These are phyloP conservation scores for Xyliphius kryptos DNA, from an alignment of 2,113 vertebrate genomes.

Conservation along the genomic window DNA sequence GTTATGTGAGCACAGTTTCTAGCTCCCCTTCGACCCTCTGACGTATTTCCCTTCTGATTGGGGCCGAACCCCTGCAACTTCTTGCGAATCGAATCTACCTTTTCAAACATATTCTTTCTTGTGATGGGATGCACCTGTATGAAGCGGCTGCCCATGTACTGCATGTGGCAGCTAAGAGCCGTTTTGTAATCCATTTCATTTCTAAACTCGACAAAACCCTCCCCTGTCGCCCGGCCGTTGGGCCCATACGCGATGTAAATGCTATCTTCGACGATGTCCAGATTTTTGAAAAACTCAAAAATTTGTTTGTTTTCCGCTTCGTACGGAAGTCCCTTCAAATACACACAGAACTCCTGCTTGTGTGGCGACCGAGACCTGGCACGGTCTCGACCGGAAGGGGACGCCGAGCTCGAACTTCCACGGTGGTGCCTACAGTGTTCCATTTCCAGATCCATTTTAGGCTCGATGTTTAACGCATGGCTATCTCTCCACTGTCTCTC, in stretches of 20 bases:
- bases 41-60: constrained; percentile 76
- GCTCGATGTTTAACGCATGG: constrained; percentile 58
- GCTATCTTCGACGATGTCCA: constrained; percentile 90
- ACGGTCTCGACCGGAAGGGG: constrained; percentile 72
- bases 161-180: constrained; percentile 91
- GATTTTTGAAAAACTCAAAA: constrained; percentile 95
- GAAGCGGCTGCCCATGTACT: constrained; percentile 95
- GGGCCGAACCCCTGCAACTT: constrained; percentile 75
- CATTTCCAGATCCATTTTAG: constrained; percentile 57
- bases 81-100: constrained; percentile 88
- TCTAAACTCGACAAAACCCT: constrained; percentile 94
- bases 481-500: constrained; percentile 90
- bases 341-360: constrained; percentile 87
- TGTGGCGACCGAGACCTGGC: constrained; percentile 90
- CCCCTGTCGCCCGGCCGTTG: constrained; percentile 91
- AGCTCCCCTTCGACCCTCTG: constrained; percentile 69
- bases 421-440: constrained; percentile 58
- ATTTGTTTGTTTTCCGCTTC: constrained; percentile 96
- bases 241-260: constrained; percentile 95
- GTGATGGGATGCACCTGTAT: constrained; percentile 95
- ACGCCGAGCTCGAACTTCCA: constrained; percentile 63
- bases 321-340: constrained; percentile 94
- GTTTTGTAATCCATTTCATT: constrained; percentile 87
- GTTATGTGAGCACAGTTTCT: constrained; percentile 88
- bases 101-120: constrained; percentile 94